phyloP scores from a whole-genome alignment of 2,113 vertebrate genomes.

The Antechinus flavipes region DNA sequence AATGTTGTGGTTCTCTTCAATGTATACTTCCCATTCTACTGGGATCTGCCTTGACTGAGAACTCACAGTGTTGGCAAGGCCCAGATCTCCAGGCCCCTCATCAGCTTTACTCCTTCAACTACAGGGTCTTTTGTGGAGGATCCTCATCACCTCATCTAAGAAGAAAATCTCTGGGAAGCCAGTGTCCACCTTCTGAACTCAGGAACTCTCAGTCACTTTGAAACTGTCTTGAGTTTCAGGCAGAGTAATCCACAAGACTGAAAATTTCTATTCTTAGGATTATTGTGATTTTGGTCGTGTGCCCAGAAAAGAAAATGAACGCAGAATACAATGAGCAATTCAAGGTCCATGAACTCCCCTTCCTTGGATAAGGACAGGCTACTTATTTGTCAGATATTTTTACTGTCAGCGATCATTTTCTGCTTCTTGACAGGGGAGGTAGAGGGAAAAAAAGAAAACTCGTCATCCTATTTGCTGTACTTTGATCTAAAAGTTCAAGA shows the following conservation, averaged over 20 bases:
- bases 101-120: not conserved
- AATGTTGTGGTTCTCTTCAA: not conserved
- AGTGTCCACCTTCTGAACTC: not conserved
- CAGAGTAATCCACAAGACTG: not conserved
- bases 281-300: not conserved
- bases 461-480: too few relatives aligned
- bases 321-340: not conserved
- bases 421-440: not conserved
- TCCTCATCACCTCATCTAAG: not conserved
- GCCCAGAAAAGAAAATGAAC: not conserved
- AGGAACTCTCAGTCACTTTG: not conserved
- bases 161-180: not conserved
- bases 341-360: not conserved
- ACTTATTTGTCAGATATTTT: not conserved
- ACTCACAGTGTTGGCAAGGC: not conserved
- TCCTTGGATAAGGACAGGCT: not conserved
- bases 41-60: not conserved
- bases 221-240: not conserved
- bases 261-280: not conserved
- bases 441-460: not conserved
- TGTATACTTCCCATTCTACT: not conserved
- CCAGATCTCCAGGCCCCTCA: not conserved
- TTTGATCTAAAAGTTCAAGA: not conserved
- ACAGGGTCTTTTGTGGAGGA: not conserved
- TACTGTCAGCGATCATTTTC: not conserved